Evolutionary conservation across 2,113 vertebrate genomes (phyloP), one percentile per base, ranked within the genome.

Genomic region (Pristiophorus japonicus): DNA sequence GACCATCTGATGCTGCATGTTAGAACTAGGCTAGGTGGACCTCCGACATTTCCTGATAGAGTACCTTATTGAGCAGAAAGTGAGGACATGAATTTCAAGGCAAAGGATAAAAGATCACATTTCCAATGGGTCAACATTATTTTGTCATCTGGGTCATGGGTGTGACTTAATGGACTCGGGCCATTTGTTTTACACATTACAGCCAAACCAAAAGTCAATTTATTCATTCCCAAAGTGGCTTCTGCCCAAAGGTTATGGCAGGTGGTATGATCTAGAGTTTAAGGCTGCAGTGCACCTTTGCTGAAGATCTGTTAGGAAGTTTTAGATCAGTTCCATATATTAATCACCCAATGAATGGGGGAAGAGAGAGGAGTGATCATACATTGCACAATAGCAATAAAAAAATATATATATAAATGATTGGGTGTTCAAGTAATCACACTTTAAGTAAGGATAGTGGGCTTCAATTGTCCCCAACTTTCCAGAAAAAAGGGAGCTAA

Each of bases 381-480:
- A 91, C 45, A 27, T 16, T 63, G 34, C n/a, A 92, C 59, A 38
- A 22, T 6, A 30, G 16, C 14, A 62, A 63, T 20, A 63, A 92
- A n/a, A 90, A 34, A 2, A n/a, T 81, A 11, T 59, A 73, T 34
- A 73, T 90, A 90, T 30, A 92, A 63, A 16, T 0, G 62, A 62
- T 34, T 85, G 34, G 51, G 4, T 22, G 34, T n/a, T n/a, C 22
- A 92, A 20, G 34, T 4, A 65, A 90, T 38, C 34, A n/a, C 59
- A 92, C 34, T 92, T 92, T 38, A 38, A 92, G 62, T 92, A 38
- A 92, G 6, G 16, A 10, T 18, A 1, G 47, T 12, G 47, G 51
- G 27, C 88, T 63, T 92, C 59, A 65, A 92, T 92, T 92, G 62
- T 63, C 34, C 59, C 88, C 59, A 92, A n/a, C 34, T 92, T 92